Evolutionary conservation across 2,113 vertebrate genomes (phyloP), one percentile per base, ranked within the genome.

Genomic region (Archilochus colubris): DNA sequence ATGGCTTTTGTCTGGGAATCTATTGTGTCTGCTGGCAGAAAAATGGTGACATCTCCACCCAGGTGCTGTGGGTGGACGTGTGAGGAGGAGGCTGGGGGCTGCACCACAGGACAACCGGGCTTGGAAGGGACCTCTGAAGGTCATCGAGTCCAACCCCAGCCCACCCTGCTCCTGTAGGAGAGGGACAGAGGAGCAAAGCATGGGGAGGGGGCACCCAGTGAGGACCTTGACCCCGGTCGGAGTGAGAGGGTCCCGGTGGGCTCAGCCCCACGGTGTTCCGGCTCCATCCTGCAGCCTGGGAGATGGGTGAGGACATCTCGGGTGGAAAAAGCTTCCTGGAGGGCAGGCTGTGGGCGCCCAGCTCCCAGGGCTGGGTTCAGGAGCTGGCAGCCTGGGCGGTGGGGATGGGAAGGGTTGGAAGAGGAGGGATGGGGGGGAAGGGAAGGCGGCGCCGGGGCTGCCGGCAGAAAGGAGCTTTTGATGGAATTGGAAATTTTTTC

Each of bases 391-490:
- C 53, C 76, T 62, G 54, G 1, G 77, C 4, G 22, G 83, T 68
- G 87, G 91, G 81, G 81, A 91, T 82, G 46, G 19, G 46, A 20
- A 48, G 46, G 46, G 46, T 40, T 33, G 33, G 33, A 40, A 12
- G 12, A 9, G 46, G 18, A 1, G 73, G 4, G 22, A 82, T 70
- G 87, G 91, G 81, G 81, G 92, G 83, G 33, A 33, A 33, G 91
- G 92, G 96, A 95, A 10, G 87, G 96, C 86, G 96, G 93, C 43
- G 5, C 91, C 88, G 96, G 90, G 95, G 86, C 95, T 98, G 86
- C 94, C 57, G 11, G 96, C 97, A 94, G 97, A 96, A 98, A 98
- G 97, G 97, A 96, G 98, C 98, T 98, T 98, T 98, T 97, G 98
- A 98, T 97, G 98, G 98, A 97, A 98, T 98, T 93, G 88, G 97